Evolutionary conservation across 2,888 invertebrate species (phyloP), one percentile per base, ranked within the genome.

Genomic region (Apamea monoglypha): DNA sequence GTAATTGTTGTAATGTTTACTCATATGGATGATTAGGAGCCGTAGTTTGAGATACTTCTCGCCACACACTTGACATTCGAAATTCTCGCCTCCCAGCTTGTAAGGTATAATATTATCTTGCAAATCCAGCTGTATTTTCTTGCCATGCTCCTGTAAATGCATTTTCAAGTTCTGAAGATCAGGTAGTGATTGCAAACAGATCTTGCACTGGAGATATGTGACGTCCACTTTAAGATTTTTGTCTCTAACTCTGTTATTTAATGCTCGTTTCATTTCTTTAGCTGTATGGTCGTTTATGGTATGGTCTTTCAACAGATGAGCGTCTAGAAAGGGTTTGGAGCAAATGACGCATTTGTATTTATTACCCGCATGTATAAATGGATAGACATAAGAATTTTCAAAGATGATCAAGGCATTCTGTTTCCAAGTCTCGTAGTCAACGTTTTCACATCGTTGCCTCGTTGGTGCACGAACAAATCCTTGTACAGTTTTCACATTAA

Each of bases 301-400:
- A 79, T 96, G 96, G 29, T 92, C 89, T 84, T 92, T 94, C n/a
- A 96, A 86, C 14, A 87, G 63, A 29, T 71, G 76, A 1, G 93
- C 87, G 18, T 95, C 94, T 36, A 95, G 64, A 82, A 93, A 96
- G 0, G 89, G 86, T 72, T 92, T 89, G 0, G 92, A 80, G 63
- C 96, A 96, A 32, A 95, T 85, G 63, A 94, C 94, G 76, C 96
- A 96, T 88, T 95, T 96, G 75, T 94, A 96, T 85, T 93, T 95
- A 80, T 93, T 95, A 32, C 90, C 90, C 0, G 93, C 88, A 71
- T 95, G 93, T 53, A 94, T 87, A 72, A 96, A 96, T 1, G 96
- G 96, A 81, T 94, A 96, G 0, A 96, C 94, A 61, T 90, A 91
- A 0, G 96, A 94, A 81, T 91, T 87, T 87, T 95, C 94, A 70